Conservation (phyloP, 1,140 invertebrate species). For the Trypoxylus dichotomus region DNA sequence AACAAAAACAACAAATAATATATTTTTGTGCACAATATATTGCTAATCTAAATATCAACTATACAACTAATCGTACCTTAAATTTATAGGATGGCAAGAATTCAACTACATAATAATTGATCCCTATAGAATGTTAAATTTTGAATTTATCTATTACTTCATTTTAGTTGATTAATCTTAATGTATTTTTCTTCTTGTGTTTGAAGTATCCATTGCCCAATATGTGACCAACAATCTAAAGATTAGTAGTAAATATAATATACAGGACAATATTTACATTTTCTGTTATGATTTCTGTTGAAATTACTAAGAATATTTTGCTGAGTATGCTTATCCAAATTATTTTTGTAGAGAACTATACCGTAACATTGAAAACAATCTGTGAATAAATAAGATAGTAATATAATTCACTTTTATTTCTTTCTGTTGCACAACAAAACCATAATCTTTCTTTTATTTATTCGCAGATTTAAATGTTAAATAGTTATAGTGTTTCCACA, state of each 20-base stretch:
- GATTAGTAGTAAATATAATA: neutral
- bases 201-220: neutral
- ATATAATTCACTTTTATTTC: too few species aligned
- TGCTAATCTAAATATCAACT: conserved; percentile 14
- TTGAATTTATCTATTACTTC: neutral
- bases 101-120: conserved; percentile 20
- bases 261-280: neutral
- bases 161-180: neutral
- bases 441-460: neutral
- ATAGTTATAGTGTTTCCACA: too few species aligned
- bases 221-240: neutral
- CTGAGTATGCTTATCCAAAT: neutral
- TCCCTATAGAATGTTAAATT: conserved; percentile 59
- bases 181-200: too few species aligned
- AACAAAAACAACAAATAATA: conserved; percentile 16
- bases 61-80: conserved; percentile 1
- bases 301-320: neutral
- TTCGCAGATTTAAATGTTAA: neutral
- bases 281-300: neutral
- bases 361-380: neutral
- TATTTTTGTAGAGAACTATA: neutral
- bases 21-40: conserved; percentile 23
- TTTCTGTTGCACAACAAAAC: neutral
- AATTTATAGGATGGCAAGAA: conserved; percentile 19
- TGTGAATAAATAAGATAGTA: neutral